These are phyloP conservation scores for Drosophila seguyi DNA, from an alignment of 1,140 invertebrate genomes.

Conservation along the genomic window DNA sequence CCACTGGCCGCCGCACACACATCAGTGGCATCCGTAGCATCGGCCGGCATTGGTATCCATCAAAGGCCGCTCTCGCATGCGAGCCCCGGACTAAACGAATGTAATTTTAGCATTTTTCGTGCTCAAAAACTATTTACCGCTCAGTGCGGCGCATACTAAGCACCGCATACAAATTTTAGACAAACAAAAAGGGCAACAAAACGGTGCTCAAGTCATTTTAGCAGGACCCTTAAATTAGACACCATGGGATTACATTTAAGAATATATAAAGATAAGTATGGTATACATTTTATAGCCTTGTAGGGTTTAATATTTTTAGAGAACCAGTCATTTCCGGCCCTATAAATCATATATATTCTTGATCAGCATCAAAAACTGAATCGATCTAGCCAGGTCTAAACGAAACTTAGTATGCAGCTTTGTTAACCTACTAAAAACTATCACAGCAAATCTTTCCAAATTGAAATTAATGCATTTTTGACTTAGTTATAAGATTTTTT, in stretches of 20 bases:
- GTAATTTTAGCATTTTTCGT: slow-evolving; percentile 66
- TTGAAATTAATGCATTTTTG: no score
- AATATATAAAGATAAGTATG: not conserved
- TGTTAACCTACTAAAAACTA: no score
- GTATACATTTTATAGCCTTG: not conserved
- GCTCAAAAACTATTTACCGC: slow-evolving; percentile 78
- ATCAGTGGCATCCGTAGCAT: slow-evolving; percentile 13
- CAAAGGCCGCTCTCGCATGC: slow-evolving; percentile 36
- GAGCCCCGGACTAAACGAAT: slow-evolving; percentile 41
- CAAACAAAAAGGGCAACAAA: slow-evolving; percentile 28
- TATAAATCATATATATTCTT: no score
- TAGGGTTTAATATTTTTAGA: no score
- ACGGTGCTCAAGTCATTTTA: slow-evolving; percentile 63
- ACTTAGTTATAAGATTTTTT: no score
- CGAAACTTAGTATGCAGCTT: no score
- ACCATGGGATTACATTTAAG: slow-evolving; percentile 28
- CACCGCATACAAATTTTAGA: slow-evolving; percentile 42
- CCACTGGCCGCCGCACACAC: slow-evolving; percentile 15
- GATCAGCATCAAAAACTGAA: no score
- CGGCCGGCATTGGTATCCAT: slow-evolving; percentile 28
- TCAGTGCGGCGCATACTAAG: slow-evolving; percentile 65
- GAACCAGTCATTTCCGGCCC: no score
- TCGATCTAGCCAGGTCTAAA: no score
- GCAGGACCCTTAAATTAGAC: slow-evolving; percentile 16
- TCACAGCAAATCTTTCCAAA: no score